These are phyloP conservation scores for Drosophila robusta DNA, from an alignment of 2,888 invertebrate genomes.

Conservation along the genomic window DNA sequence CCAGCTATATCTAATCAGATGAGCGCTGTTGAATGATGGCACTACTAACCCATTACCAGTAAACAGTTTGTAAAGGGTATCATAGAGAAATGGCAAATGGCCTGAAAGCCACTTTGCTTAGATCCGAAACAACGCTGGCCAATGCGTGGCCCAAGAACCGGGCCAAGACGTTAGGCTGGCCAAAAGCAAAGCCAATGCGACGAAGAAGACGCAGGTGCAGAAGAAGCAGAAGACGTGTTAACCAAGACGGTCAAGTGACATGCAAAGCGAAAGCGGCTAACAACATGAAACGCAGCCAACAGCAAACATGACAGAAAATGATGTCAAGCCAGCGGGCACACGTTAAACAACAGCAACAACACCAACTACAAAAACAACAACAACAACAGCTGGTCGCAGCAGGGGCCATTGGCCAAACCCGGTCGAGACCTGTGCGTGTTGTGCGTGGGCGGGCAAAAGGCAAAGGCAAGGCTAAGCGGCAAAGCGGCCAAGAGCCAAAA, in stretches of 20 bases:
- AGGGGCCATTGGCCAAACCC: conserved; percentile 59
- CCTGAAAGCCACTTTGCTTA: conserved; percentile 26
- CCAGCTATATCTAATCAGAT: neutral
- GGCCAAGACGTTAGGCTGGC: conserved; percentile 33
- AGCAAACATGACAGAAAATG: conserved; percentile 66
- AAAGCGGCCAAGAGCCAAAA: conserved; percentile 41
- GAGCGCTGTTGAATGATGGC: neutral
- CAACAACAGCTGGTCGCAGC: conserved; percentile 38
- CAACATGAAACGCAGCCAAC: conserved; percentile 38
- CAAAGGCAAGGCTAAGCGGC: conserved; percentile 45
- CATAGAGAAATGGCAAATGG: conserved; percentile 47
- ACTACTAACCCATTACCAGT: neutral
- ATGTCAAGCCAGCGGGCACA: conserved; percentile 73
- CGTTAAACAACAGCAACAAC: conserved; percentile 21
- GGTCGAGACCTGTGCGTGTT: conserved; percentile 27
- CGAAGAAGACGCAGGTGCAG: conserved; percentile 20
- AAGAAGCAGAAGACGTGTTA: conserved; percentile 40
- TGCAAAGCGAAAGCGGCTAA: conserved; percentile 62
- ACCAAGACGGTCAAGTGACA: conserved; percentile 66
- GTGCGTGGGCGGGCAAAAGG: conserved; percentile 34
- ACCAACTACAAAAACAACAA: conserved; percentile 27
- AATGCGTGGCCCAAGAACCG: conserved; percentile 43
- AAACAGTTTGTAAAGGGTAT: conserved; percentile 18
- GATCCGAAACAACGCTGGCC: conserved; percentile 19
- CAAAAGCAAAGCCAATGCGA: conserved; percentile 18